Base-by-base conservation (phyloP, 2,888 invertebrate genomes). In the Therioaphis trifolii region DNA sequence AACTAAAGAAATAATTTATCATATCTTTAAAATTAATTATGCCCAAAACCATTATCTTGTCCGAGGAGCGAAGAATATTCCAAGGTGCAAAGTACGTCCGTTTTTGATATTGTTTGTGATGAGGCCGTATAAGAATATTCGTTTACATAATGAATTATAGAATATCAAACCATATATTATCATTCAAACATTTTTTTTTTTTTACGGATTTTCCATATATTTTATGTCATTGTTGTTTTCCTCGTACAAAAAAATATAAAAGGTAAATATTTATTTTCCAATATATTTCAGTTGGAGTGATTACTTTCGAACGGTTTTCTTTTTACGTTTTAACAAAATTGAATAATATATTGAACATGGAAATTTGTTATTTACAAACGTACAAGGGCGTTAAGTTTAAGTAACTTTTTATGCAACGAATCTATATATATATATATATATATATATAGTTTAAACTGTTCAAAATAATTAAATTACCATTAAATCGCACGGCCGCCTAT, bases 211-310 rank as follows among this genome's bases (percentile, higher is more conserved):
- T 18, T 66, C n/a, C 35, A 2, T 40, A n/a, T 35, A 35, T 35
- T 12, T 24, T 12, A n/a, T 46, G 71, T 18, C 46, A 24, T 58
- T 58, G 24, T 58, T 27, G 24, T 58, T 58, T 58, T 55, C 7
- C 21, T 55, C 21, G 24, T 18, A 15, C 43, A 9, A 43, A 46
- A 49, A 49, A 18, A 35, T 5, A 35, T 5, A 35, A 35, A 7
- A 35, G 35, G 35, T 46, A 49, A 29, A 71, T 71, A 35, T 74
- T 74, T 74, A 55, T 35, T 52, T 74, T 74, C 21, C 35, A 74
- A 72, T 74, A 74, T 35, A 74, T 74, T 74, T 74, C 72, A 21
- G n/a, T 74, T 74, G 21, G 52, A 74, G 72, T 74, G 52, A 52
- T 74, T 74, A 52, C 72, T 74, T 21, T 52, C 18, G 21, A 52